Conservation (phyloP, 2,113 vertebrate species). For the Microcebus griseorufus region DNA sequence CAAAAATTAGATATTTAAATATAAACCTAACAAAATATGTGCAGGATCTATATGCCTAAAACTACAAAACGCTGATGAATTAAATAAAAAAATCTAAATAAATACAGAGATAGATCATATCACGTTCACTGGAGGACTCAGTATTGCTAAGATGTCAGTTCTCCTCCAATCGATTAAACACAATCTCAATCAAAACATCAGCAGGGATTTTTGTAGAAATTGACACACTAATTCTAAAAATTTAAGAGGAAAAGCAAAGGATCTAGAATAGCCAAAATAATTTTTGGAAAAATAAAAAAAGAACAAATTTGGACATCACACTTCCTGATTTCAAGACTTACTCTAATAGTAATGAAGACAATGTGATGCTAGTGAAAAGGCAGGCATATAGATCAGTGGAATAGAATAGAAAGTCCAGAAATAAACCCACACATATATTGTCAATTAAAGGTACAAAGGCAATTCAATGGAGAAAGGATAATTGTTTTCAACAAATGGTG, state of each 20-base stretch:
- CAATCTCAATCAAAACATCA: conserved; percentile 2
- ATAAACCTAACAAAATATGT: neutral
- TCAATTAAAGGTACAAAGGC: neutral
- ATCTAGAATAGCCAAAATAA: neutral
- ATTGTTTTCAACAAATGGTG: neutral
- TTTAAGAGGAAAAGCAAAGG: neutral
- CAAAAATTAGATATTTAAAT: neutral
- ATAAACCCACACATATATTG: neutral
- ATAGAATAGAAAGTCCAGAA: neutral
- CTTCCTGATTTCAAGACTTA: neutral
- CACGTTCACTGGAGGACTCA: neutral
- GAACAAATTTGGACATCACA: neutral
- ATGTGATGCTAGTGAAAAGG: neutral
- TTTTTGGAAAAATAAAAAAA: neutral
- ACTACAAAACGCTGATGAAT: neutral
- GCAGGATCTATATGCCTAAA: neutral
- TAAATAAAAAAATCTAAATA: neutral
- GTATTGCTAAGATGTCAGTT: neutral
- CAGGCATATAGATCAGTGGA: neutral
- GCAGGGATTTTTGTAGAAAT: neutral
- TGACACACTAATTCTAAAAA: neutral
- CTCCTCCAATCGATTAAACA: neutral
- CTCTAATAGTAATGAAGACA: neutral
- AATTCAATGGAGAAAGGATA: neutral
- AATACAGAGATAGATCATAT: neutral